Evolutionary conservation across 2,113 vertebrate genomes (phyloP).

Genomic region (Strix aluco): DNA sequence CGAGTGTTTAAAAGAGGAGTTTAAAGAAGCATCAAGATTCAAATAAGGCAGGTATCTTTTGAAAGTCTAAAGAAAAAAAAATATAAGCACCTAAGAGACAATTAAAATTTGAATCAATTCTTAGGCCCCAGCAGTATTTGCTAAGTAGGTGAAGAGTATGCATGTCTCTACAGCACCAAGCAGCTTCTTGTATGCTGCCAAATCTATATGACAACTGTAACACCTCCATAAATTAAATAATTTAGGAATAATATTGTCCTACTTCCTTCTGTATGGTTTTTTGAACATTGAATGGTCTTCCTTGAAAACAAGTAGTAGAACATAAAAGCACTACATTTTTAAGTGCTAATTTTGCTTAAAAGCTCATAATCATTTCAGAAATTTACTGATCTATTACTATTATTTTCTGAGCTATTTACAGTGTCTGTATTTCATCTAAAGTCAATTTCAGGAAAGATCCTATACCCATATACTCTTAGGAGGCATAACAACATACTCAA

Average conservation of each 20-base stretch:
- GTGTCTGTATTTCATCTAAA: neutral
- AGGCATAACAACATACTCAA: neutral
- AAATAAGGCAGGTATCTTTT: neutral
- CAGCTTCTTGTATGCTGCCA: neutral
- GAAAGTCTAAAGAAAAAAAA: neutral
- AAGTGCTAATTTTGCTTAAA: neutral
- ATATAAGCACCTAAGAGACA: neutral
- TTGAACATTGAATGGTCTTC: neutral
- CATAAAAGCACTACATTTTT: neutral
- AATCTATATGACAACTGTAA: neutral
- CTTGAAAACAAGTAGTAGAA: neutral
- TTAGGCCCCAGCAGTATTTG: conserved; percentile 1
- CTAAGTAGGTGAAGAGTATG: neutral
- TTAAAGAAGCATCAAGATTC: neutral
- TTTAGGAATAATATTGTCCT: neutral
- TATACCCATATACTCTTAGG: neutral
- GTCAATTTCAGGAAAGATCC: neutral
- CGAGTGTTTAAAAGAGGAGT: neutral
- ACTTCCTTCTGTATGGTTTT: neutral
- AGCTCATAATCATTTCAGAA: neutral
- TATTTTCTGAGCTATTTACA: neutral
- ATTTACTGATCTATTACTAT: neutral
- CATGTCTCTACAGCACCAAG: neutral
- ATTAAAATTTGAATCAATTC: conserved; percentile 44
- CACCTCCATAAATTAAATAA: neutral